phyloP scores from a whole-genome alignment of 2,797 vertebrate species.

The Nasua narica region DNA sequence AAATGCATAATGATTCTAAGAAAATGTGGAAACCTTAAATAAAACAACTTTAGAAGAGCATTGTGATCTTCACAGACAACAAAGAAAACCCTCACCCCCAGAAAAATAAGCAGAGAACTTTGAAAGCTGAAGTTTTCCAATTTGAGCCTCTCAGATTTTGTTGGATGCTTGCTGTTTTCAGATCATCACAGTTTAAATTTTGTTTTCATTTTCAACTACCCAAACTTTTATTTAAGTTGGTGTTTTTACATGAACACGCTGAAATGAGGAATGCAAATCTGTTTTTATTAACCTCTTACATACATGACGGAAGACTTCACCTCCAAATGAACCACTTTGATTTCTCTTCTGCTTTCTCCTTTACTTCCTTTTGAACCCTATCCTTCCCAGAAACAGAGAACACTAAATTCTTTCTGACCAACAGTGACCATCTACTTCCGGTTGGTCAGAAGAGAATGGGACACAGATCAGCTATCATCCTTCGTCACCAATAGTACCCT shows the following conservation, averaged over 20 bases:
- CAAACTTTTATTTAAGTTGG: not conserved
- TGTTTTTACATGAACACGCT: not conserved
- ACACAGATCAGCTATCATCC: not conserved
- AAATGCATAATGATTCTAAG: conserved; percentile 4
- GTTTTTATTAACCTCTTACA: conserved; percentile 36
- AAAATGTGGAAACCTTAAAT: not conserved
- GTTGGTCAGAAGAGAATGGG: not conserved
- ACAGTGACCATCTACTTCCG: not conserved
- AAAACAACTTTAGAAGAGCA: not conserved
- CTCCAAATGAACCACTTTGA: conserved; percentile 28
- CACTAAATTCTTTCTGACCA: not conserved
- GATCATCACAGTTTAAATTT: not conserved
- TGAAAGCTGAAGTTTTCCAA: not conserved
- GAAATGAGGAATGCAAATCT: conserved; percentile 20
- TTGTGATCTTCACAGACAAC: not conserved
- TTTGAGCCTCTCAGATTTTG: not conserved
- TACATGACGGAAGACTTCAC: not conserved
- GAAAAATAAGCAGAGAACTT: not conserved
- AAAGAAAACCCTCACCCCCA: not conserved
- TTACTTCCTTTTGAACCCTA: not conserved
- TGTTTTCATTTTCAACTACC: conserved; percentile 3
- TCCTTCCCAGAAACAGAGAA: conserved; percentile 18
- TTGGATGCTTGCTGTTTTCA: not conserved
- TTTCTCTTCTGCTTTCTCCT: not conserved
- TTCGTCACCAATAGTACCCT: not conserved